Percentiles rank a stretch among this genome's conserved stretches.
Conservation (phyloP, 2,113 vertebrate species). For the Sturnus vulgaris region DNA sequence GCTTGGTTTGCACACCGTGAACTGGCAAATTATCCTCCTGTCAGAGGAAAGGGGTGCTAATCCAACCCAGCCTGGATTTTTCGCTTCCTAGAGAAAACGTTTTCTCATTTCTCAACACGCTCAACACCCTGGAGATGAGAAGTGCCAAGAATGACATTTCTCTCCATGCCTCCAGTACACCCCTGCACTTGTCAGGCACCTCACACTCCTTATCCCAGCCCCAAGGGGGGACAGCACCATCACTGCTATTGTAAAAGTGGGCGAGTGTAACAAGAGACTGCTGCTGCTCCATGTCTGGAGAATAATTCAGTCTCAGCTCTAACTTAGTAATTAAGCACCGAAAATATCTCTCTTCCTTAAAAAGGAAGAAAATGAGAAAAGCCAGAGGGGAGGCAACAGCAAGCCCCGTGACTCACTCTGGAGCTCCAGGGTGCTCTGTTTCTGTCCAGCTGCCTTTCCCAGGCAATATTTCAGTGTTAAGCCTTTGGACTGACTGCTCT, state of each 20-base stretch:
- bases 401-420: neutral
- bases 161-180: accelerated
- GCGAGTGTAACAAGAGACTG: neutral
- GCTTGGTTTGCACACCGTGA: neutral
- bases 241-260: accelerated
- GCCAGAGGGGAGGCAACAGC: neutral
- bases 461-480: neutral
- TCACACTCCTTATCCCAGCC: neutral
- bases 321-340: slow-evolving; percentile 5
- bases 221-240: neutral
- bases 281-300: neutral
- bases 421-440: neutral
- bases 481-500: neutral
- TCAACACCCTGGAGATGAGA: neutral
- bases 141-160: too few relatives aligned
- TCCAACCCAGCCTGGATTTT: neutral
- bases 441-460: too few relatives aligned
- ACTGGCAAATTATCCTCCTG: neutral
- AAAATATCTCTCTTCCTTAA: slow-evolving; percentile 23
- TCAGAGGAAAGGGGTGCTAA: neutral
- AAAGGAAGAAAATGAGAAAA: neutral
- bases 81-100: neutral
- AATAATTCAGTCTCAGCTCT: neutral
- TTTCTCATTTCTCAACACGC: neutral
- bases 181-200: neutral